phyloP scores from a whole-genome alignment of 2,113 vertebrate genomes.

The Bettongia penicillata region DNA sequence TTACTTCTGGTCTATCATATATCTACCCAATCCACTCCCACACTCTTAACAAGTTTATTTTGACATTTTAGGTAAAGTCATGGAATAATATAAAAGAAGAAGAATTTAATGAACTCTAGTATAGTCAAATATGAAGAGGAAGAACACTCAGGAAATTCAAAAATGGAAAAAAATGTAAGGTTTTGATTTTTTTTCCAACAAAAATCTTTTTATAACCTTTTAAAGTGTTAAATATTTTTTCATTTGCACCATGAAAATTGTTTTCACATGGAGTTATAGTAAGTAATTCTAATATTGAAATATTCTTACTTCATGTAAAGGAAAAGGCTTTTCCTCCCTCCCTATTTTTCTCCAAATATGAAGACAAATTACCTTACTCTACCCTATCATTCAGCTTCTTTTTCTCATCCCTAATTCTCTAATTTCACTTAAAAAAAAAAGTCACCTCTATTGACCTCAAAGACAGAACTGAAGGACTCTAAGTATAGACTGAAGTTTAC shows the following conservation, averaged over 20 bases:
- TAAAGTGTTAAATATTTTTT: not conserved
- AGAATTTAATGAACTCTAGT: too few species aligned
- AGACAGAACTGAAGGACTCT: not conserved
- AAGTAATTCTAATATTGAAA: not conserved
- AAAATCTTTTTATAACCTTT: not conserved
- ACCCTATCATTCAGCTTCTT: not conserved
- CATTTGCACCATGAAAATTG: not conserved
- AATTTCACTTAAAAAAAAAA: not conserved
- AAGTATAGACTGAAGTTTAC: not conserved
- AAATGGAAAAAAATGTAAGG: not conserved
- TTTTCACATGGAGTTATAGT: not conserved
- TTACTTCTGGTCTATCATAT: constrained; percentile 17
- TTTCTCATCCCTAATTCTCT: not conserved
- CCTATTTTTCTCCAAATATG: not conserved
- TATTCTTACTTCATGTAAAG: not conserved
- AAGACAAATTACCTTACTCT: not conserved
- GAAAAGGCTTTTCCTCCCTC: not conserved
- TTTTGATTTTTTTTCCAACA: not conserved
- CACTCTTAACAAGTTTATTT: not conserved
- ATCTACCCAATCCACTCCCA: not conserved
- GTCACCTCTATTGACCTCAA: not conserved
- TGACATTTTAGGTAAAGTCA: not conserved
- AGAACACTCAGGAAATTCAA: not conserved
- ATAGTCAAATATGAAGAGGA: not conserved
- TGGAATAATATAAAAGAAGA: not conserved